Base-by-base conservation (phyloP, 2,797 vertebrate genomes). In the Discoglossus pictus region DNA sequence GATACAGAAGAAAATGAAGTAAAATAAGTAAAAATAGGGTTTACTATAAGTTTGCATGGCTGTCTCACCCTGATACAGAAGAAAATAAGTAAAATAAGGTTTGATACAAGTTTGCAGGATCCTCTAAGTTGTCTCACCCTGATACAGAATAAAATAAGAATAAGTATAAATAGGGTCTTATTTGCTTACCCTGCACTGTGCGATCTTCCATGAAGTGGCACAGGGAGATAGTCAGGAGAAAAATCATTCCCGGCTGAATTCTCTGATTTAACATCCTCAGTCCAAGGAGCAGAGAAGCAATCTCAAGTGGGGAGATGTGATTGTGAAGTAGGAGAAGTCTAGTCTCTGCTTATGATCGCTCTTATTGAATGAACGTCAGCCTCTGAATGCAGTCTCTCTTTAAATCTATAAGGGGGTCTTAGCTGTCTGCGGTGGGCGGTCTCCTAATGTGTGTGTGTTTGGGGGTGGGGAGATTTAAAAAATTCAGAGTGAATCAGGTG, bases 391-490 rank as follows among this genome's bases (percentile, higher is more conserved):
- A 93, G 94, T 93, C 93, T 94, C 92, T 91, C 96, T 96, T 98
- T 98, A 99, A 99, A 97, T 98, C 92, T 94, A 93, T 93, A 95
- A 93, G 92, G 94, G 96, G 96, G 95, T 98, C 94, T 92, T 92
- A 87, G 89, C 90, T 91, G 91, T 93, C 89, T 94, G 91, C 90
- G 94, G 94, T 98, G 96, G 96, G 95, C 95, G 94, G 96, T 90
- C 93, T 96, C 90, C 93, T 88, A 85, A 91, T 87, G 91, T 83
- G 83, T 87, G 84, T 73, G 78, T 76, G 74, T 69, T 85, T 91
- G 92, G 93, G 93, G 93, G 93, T 91, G 93, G 94, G 92, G 93
- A 93, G 82, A 87, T 89, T 87, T 77, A 75, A 87, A 90, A 94
- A 94, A 88, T 94, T 96, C 89, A 91, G 84, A 89, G 88, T 88